phyloP scores from a whole-genome alignment of 2,797 vertebrate genomes.

The Synanceia verrucosa region DNA sequence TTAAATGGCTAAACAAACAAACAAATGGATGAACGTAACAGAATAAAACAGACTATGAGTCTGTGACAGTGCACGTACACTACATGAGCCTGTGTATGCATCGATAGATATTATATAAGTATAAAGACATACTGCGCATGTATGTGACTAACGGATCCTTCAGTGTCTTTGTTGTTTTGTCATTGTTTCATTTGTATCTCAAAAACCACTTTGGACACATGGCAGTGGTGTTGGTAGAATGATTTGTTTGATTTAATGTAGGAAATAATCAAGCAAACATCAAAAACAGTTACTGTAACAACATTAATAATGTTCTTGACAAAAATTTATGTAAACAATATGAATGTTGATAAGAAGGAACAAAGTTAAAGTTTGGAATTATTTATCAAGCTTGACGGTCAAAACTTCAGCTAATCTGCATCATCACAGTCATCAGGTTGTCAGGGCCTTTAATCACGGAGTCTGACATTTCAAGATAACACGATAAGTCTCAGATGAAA shows the following conservation, averaged over 20 bases:
- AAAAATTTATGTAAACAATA: not conserved
- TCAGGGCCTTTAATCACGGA: not conserved
- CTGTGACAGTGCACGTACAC: not conserved
- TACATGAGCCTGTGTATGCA: not conserved
- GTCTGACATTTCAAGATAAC: conserved; percentile 12
- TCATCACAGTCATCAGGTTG: not conserved
- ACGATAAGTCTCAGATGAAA: no score
- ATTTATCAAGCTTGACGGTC: not conserved
- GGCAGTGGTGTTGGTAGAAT: not conserved
- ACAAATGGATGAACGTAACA: conserved; percentile 12
- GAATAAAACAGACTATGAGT: not conserved
- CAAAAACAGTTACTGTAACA: not conserved
- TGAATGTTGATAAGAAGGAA: not conserved
- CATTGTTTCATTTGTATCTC: not conserved
- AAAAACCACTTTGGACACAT: not conserved
- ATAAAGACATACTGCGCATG: not conserved
- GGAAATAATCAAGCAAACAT: no score
- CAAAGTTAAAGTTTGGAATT: not conserved
- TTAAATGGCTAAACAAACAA: not conserved
- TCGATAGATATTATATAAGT: not conserved
- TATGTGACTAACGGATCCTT: not conserved
- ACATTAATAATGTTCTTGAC: no score
- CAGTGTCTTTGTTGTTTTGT: not conserved
- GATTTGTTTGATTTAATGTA: not conserved
- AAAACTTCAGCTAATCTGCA: not conserved